Evolutionary conservation across 2,113 vertebrate species (phyloP).

Genomic region (Ammospiza nelsoni): DNA sequence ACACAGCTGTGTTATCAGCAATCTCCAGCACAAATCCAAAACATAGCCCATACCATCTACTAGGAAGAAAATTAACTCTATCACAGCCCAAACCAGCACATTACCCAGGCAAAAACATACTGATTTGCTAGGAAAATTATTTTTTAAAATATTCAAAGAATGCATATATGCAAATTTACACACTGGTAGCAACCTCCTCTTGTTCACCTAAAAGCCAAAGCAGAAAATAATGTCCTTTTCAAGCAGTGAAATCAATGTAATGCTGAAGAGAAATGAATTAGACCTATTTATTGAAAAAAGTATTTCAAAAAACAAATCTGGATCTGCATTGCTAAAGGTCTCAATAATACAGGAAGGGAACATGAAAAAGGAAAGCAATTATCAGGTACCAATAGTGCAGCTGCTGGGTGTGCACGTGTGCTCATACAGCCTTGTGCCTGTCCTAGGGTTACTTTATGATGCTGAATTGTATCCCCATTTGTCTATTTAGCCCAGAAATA

Average conservation of each 20-base stretch:
- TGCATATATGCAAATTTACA: neutral
- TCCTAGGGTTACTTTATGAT: neutral
- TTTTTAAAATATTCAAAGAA: neutral
- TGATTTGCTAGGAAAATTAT: neutral
- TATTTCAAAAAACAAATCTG: neutral
- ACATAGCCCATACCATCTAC: neutral
- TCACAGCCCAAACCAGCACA: neutral
- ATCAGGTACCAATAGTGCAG: neutral
- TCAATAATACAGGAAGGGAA: neutral
- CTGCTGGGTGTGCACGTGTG: neutral
- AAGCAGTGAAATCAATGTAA: neutral
- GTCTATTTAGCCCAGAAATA: neutral
- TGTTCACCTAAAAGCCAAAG: neutral
- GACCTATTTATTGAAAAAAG: neutral
- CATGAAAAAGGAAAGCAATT: neutral
- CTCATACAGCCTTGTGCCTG: neutral
- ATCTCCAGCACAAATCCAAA: neutral
- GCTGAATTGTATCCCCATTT: neutral
- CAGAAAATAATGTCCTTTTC: neutral
- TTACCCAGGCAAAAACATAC: neutral
- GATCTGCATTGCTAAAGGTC: neutral
- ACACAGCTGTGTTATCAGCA: neutral
- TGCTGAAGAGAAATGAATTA: neutral
- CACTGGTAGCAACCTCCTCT: neutral
- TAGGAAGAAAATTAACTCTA: neutral